A percentile compares a stretch with the other conserved stretches of the same genome.
These are phyloP conservation scores for Conchocele bisecta DNA, from an alignment of 2,888 invertebrate genomes.

Conservation along the genomic window DNA sequence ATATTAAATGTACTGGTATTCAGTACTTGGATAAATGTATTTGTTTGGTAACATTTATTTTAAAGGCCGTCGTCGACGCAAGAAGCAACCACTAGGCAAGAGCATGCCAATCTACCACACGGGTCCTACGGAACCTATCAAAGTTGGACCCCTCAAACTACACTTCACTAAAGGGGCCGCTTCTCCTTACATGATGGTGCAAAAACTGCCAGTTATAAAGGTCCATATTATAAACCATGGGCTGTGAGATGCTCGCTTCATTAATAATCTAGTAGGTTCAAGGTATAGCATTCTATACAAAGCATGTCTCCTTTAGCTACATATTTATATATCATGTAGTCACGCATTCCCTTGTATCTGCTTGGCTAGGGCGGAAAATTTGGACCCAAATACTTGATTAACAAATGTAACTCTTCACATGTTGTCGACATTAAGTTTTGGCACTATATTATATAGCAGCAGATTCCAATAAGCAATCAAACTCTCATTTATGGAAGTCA, in stretches of 20 bases:
- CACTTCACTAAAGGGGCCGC: constrained; percentile 66
- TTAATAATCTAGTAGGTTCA: constrained; percentile 38
- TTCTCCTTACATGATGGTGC: constrained; percentile 66
- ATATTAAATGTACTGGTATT: no score
- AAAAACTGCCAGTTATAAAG: constrained; percentile 74
- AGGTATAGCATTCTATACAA: constrained; percentile 56
- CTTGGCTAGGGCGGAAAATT: no score
- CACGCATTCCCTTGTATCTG: background rate
- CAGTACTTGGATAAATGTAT: no score
- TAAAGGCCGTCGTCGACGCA: constrained; percentile 66
- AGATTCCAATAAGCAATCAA: no score
- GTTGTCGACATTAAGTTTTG: no score
- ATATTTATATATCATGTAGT: background rate
- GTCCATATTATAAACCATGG: constrained; percentile 71
- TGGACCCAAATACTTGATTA: no score
- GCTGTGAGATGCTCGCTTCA: constrained; percentile 48
- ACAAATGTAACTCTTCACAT: no score
- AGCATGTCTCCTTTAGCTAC: constrained; percentile 43
- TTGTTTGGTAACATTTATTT: no score
- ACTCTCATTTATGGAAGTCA: no score
- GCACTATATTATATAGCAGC: no score
- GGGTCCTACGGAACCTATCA: constrained; percentile 26
- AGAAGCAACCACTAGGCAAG: constrained; percentile 50
- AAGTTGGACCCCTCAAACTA: constrained; percentile 62
- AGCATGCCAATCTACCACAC: constrained; percentile 44